phyloP scores from a whole-genome alignment of 1,140 invertebrate species.

The Bombus terrestris region DNA sequence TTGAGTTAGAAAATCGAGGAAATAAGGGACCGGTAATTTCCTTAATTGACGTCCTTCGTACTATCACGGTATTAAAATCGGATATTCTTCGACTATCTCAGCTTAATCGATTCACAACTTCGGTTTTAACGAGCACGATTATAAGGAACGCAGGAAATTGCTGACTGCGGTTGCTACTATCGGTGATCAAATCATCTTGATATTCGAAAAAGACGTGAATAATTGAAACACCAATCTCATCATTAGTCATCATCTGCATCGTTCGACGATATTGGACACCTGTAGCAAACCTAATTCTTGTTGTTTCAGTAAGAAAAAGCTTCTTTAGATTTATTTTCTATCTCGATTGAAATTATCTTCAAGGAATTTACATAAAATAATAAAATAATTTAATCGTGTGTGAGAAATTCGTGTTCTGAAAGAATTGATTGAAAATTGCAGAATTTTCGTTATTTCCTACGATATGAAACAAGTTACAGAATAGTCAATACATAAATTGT shows the following conservation, averaged over 20 bases:
- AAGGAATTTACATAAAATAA: too few relatives aligned
- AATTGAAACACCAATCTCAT: not conserved
- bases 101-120: slow-evolving; percentile 14
- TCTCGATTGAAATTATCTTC: not conserved
- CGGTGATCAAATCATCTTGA: not conserved
- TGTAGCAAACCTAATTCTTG: not conserved
- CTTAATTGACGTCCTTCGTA: slow-evolving; percentile 19
- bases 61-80: slow-evolving; percentile 4
- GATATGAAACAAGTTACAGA: too few relatives aligned
- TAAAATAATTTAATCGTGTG: too few relatives aligned
- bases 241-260: not conserved
- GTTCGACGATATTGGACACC: not conserved
- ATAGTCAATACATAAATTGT: too few relatives aligned
- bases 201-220: not conserved
- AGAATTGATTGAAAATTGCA: too few relatives aligned
- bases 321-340: not conserved
- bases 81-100: not conserved
- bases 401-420: too few relatives aligned
- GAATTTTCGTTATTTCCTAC: too few relatives aligned
- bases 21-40: slow-evolving; percentile 18
- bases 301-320: not conserved
- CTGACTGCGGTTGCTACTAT: not conserved
- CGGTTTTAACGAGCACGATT: not conserved
- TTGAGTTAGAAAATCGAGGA: not conserved
- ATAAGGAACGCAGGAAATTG: not conserved